These are phyloP conservation scores for Tipula unca DNA, from an alignment of 2,888 invertebrate genomes.

Conservation along the genomic window DNA sequence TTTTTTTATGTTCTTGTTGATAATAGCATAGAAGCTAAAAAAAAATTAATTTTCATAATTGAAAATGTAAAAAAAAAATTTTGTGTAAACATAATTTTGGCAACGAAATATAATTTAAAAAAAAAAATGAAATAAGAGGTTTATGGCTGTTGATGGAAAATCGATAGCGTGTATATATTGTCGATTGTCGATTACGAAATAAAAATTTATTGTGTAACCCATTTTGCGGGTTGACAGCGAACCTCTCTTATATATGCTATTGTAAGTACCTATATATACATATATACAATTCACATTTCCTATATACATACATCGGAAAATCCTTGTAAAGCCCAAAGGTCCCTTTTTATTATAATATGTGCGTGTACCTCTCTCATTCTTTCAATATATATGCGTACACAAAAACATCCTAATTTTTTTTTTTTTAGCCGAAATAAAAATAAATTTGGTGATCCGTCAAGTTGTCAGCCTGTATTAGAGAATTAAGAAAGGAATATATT, in stretches of 20 bases:
- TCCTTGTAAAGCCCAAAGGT: background rate
- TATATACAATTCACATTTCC: background rate
- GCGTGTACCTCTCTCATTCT: background rate
- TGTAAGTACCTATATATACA: background rate
- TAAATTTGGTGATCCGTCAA: conserved; percentile 43
- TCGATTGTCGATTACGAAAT: background rate
- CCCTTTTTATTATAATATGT: background rate
- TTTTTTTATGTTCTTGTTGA: background rate
- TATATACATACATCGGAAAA: background rate
- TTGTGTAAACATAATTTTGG: background rate
- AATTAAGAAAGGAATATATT: conserved; percentile 41
- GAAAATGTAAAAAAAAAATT: background rate
- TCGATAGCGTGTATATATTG: background rate
- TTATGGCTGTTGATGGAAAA: background rate
- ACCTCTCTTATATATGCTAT: background rate
- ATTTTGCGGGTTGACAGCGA: background rate
- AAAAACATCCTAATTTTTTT: background rate
- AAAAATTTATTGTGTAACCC: background rate
- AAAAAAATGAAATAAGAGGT: background rate
- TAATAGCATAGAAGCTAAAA: background rate
- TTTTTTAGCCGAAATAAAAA: conserved; percentile 8
- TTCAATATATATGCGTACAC: background rate
- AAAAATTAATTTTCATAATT: background rate
- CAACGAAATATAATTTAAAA: background rate
- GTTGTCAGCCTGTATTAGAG: conserved; percentile 44